Evolutionary conservation across 2,888 invertebrate species (phyloP).

Genomic region (Leucoma salicis): DNA sequence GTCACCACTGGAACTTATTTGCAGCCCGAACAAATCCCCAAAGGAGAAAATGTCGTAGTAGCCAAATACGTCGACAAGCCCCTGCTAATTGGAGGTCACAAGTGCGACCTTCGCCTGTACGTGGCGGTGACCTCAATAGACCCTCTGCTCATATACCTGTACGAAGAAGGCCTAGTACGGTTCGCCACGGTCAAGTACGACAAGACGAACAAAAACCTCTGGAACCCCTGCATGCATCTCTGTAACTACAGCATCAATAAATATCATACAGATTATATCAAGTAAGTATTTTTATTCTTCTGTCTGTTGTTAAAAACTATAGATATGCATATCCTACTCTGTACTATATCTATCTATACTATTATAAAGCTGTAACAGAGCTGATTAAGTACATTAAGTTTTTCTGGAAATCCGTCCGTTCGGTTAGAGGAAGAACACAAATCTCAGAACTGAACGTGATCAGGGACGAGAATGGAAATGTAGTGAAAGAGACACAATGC

Average conservation of each 20-base stretch:
- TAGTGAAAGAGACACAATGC: no score
- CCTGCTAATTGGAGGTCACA: conserved; percentile 94
- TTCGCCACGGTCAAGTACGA: conserved; percentile 98
- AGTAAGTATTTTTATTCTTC: conserved; percentile 81
- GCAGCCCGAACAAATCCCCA: conserved; percentile 93
- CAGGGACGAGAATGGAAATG: no score
- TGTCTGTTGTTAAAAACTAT: no score
- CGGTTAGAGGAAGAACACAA: no score
- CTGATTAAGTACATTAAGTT: no score
- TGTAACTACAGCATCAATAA: conserved; percentile 99
- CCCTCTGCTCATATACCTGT: conserved; percentile 96
- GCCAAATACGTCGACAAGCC: conserved; percentile 95
- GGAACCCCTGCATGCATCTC: conserved; percentile 98
- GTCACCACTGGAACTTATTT: conserved; percentile 30
- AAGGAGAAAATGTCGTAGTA: conserved; percentile 95
- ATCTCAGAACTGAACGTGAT: no score
- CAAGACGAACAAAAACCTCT: conserved; percentile 94
- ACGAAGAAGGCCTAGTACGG: conserved; percentile 97
- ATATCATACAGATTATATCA: conserved; percentile 97
- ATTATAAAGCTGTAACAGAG: no score
- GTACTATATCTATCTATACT: no score
- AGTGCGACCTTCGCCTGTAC: conserved; percentile 97
- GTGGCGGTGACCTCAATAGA: conserved; percentile 97
- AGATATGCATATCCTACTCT: no score
- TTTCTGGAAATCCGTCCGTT: no score